phyloP scores from a whole-genome alignment of 2,888 invertebrate species.

The Eledone cirrhosa region DNA sequence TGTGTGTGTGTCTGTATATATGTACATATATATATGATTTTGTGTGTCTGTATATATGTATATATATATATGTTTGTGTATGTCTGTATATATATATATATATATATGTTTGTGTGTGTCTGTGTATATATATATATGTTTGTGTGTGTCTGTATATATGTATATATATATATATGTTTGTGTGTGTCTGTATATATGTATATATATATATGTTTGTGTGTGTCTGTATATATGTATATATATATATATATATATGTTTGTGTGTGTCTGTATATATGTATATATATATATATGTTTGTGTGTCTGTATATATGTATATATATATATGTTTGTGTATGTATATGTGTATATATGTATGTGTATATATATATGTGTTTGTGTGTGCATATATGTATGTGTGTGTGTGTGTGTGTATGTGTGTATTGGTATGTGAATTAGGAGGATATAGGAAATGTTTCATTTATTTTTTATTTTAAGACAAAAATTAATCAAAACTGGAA shows the following conservation, averaged over 20 bases:
- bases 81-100: not conserved
- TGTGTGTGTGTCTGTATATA: not conserved
- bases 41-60: not conserved
- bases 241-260: not conserved
- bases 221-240: not conserved
- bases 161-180: not conserved
- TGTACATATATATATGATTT: not conserved
- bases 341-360: not conserved
- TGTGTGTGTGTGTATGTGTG: not conserved
- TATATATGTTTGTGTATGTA: not conserved
- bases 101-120: not conserved
- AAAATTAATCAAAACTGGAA: too few species aligned
- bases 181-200: not conserved
- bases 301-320: not conserved
- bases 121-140: not conserved
- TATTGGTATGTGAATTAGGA: too few species aligned
- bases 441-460: too few species aligned
- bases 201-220: not conserved
- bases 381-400: not conserved
- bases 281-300: not conserved
- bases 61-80: not conserved
- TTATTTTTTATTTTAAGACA: too few species aligned
- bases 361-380: not conserved
- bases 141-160: not conserved
- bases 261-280: not conserved